Conservation (phyloP, 1,140 invertebrate species). For the Drosophila sp. region DNA sequence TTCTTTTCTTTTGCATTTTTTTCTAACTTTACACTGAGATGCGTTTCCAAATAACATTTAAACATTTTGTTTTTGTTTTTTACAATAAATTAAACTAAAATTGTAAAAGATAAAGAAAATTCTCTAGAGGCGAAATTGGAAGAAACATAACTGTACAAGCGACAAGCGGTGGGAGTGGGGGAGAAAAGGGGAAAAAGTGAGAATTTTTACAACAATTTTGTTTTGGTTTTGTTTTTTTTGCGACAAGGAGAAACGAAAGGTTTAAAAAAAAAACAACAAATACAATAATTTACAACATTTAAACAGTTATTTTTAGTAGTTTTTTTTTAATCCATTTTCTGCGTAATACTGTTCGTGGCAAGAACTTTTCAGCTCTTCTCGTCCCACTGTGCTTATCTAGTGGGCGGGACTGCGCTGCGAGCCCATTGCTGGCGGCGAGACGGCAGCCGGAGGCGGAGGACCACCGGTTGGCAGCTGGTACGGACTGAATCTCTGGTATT, state of each 20-base stretch:
- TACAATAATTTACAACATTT: constrained; percentile 74
- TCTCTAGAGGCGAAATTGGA: constrained; percentile 37
- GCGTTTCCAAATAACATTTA: constrained; percentile 74
- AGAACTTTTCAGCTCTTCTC: constrained; percentile 30
- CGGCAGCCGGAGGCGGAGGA: constrained; percentile 42
- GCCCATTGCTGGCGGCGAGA: constrained; percentile 48
- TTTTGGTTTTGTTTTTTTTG: constrained; percentile 5
- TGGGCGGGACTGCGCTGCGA: constrained; percentile 75
- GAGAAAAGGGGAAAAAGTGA: constrained; percentile 25
- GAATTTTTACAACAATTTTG: constrained; percentile 67
- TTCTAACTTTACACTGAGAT: constrained; percentile 79
- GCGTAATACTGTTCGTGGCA: constrained; percentile 73
- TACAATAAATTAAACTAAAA: constrained; percentile 69
- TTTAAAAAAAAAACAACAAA: constrained; percentile 55
- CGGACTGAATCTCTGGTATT: constrained; percentile 81
- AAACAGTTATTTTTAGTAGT: constrained; percentile 36
- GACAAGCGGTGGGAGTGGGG: not conserved
- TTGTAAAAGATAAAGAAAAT: constrained; percentile 39
- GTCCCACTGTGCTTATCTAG: constrained; percentile 35
- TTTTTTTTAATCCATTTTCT: constrained; percentile 25
- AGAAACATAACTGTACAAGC: constrained; percentile 65
- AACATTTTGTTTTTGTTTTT: constrained; percentile 52
- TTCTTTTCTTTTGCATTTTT: constrained; percentile 41
- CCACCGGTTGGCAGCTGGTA: constrained; percentile 73
- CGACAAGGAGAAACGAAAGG: not conserved